Evolutionary conservation across 2,797 vertebrate species (phyloP).

Genomic region (Phylloscopus collybita): DNA sequence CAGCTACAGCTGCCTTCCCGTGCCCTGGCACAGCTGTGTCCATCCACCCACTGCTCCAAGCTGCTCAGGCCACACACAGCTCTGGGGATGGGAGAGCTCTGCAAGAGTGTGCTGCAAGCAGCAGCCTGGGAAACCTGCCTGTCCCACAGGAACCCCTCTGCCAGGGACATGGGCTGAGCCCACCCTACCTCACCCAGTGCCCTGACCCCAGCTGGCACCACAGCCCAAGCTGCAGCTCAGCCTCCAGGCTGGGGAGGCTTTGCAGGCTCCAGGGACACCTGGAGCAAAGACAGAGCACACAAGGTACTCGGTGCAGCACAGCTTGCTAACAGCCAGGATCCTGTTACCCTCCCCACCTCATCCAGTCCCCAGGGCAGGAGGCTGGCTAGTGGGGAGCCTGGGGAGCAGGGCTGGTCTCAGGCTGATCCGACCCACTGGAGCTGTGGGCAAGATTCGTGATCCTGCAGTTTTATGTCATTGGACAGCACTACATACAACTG

Average conservation of each 20-base stretch:
- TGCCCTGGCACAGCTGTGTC: neutral
- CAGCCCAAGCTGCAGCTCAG: neutral
- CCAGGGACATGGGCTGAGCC: accelerated
- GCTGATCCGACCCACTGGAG: accelerated
- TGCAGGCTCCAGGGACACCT: neutral
- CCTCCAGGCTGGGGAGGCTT: neutral
- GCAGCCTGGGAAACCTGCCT: neutral
- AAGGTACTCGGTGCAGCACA: accelerated
- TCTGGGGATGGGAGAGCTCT: neutral
- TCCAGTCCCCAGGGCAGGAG: accelerated
- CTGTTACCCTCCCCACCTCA: neutral
- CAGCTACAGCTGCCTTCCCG: neutral
- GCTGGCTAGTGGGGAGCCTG: neutral
- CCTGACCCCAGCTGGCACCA: neutral
- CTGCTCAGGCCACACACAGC: neutral
- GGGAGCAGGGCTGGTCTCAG: neutral
- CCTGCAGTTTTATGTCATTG: neutral
- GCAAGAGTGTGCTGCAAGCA: accelerated
- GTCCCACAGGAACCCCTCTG: neutral
- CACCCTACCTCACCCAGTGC: accelerated
- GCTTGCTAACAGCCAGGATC: neutral
- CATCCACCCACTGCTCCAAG: accelerated
- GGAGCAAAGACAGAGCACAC: accelerated
- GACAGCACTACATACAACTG: neutral
- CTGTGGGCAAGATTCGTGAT: neutral